Conservation (phyloP, 2,888 invertebrate genomes). For the Neoascia interrupta region DNA sequence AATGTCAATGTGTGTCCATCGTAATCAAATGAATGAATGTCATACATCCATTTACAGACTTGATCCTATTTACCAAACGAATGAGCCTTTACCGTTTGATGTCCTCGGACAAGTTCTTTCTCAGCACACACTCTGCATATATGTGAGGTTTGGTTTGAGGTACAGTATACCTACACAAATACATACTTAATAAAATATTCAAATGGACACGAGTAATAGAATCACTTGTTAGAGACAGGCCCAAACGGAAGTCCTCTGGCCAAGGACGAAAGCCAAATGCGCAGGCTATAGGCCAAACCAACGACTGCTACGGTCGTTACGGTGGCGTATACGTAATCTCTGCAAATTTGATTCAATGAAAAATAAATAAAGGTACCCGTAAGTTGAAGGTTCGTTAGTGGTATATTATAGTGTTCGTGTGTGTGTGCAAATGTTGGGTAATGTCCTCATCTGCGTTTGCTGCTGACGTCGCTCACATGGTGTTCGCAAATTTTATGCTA, state of each 20-base stretch:
- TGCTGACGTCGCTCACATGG: no score
- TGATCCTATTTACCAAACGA: constrained; percentile 65
- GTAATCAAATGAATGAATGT: constrained; percentile 66
- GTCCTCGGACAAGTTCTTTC: constrained; percentile 27
- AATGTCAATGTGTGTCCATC: no score
- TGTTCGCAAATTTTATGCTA: no score
- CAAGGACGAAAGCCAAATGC: constrained; percentile 41
- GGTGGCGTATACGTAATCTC: constrained; percentile 69
- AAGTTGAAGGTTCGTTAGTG: constrained; percentile 65
- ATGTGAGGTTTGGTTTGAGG: background rate
- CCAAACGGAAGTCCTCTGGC: background rate
- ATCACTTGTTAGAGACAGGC: constrained; percentile 63
- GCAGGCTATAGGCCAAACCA: constrained; percentile 57
- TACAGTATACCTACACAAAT: background rate
- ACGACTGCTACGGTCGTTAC: constrained; percentile 59
- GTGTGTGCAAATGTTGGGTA: background rate
- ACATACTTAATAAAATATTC: constrained; percentile 63
- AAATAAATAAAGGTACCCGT: constrained; percentile 67
- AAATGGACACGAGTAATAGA: constrained; percentile 68
- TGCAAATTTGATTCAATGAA: constrained; percentile 68
- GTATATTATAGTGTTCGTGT: constrained; percentile 48
- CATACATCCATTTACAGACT: constrained; percentile 66
- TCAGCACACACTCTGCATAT: background rate
- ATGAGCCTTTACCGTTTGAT: constrained; percentile 65
- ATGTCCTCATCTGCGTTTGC: no score